Base-by-base conservation (phyloP, 2,797 vertebrate genomes). In the Dipus sagitta region DNA sequence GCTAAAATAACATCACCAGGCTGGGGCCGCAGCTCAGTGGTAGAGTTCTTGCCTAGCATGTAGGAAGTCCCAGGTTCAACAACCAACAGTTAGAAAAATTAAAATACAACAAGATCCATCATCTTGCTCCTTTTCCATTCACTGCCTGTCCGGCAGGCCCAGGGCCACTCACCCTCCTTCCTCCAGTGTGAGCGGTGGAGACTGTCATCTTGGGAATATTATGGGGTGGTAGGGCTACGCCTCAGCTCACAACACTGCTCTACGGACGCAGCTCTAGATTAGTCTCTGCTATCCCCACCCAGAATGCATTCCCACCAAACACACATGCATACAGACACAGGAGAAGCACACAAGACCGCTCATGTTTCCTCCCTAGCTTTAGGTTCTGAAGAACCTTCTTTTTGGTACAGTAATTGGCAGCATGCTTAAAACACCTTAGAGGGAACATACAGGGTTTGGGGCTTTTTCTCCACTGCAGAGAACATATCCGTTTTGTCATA, bases 111-210 rank as follows among this genome's bases (percentile, higher is more conserved):
- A 42, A 28, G 42, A 67, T 8, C 10, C 18, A 67, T 18, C 8
- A 23, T 11, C 0, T 2, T 12, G 24, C 2, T 60, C 47, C 32
- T 38, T 12, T 20, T 4, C 9, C 15, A 23, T 4, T 34, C 3
- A 1, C 6, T 17, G 17, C 67, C 18, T 3, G 10, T 15, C 24
- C 28, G 24, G 47, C 0, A 17, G n/a, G 68, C 6, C 21, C 0
- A 14, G 10, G 47, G 38, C 11, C 30, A 23, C 11, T 8, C 24
- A 18, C 32, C 2, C 11, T 4, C 14, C 6, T 26, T 18, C 18
- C 21, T 42, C 17, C 20, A 14, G 0, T 23, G 60, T n/a, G 77
- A 3, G 1, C 20, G 21, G 3, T 4, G 15, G 38, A 6, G 64
- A 30, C 13, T 13, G 9, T 4, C 0, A 0, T 64, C 38, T 8